Evolutionary conservation across 2,888 invertebrate genomes (phyloP).

Genomic region (Drosophila planitibia): DNA sequence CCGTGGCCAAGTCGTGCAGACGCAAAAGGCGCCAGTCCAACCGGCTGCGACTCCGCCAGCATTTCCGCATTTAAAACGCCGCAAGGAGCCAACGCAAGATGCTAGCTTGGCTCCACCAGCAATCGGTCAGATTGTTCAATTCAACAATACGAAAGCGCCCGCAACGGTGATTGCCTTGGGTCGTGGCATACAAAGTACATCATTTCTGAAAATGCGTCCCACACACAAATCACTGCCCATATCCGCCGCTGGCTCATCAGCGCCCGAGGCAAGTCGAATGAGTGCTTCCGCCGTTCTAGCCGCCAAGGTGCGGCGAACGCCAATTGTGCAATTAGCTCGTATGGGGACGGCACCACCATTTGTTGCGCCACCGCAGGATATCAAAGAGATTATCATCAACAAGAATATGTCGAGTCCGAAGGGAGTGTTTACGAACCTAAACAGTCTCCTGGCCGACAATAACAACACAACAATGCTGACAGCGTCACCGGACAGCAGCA

Average conservation of each 20-base stretch:
- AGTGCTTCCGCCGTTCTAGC: conserved; percentile 26
- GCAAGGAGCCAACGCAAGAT: conserved; percentile 45
- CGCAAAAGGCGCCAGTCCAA: conserved; percentile 18
- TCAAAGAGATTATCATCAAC: conserved; percentile 82
- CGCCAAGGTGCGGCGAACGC: conserved; percentile 59
- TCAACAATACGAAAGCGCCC: conserved; percentile 58
- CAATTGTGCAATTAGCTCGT: conserved; percentile 64
- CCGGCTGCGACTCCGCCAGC: conserved; percentile 18
- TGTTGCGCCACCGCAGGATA: conserved; percentile 63
- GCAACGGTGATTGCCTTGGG: conserved; percentile 58
- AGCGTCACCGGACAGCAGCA: conserved; percentile 16
- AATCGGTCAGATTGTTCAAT: conserved; percentile 61
- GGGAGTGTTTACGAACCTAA: conserved; percentile 70
- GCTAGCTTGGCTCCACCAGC: conserved; percentile 34
- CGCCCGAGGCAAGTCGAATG: conserved; percentile 42
- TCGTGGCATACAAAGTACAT: conserved; percentile 56
- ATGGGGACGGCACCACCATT: conserved; percentile 26
- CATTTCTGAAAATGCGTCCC: conserved; percentile 58
- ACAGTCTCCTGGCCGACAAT: conserved; percentile 63
- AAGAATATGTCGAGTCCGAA: conserved; percentile 74
- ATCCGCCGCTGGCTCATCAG: not conserved
- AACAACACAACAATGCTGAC: conserved; percentile 34
- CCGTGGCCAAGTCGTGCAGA: conserved; percentile 19
- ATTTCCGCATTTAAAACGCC: conserved; percentile 50
- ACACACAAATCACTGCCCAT: conserved; percentile 46